These are phyloP conservation scores for Beris morrisii DNA, from an alignment of 2,888 invertebrate species.

Conservation along the genomic window DNA sequence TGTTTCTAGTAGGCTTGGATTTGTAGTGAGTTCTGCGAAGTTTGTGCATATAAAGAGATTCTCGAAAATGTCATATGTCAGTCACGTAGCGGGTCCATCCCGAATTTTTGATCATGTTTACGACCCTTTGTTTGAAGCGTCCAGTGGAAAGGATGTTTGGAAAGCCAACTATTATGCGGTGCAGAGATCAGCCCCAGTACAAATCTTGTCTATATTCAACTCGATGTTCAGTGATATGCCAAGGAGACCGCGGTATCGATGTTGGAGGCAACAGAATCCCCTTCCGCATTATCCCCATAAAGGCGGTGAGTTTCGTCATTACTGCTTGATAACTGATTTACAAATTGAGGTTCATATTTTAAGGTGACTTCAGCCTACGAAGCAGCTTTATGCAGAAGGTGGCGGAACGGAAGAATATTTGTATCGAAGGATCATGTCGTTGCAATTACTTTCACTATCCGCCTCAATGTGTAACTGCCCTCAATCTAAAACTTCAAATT, in stretches of 20 bases:
- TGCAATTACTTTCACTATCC: conserved; percentile 44
- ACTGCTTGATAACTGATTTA: too few relatives aligned
- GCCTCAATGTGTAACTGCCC: not conserved
- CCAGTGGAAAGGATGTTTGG: conserved; percentile 39
- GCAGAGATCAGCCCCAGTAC: conserved; percentile 38
- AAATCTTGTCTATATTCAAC: conserved; percentile 40
- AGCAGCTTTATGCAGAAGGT: conserved; percentile 5
- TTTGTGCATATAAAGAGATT: not conserved
- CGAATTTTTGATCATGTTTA: conserved; percentile 42
- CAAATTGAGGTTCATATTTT: not conserved
- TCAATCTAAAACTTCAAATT: conserved; percentile 3
- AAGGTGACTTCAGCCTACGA: not conserved
- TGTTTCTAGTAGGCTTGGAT: conserved; percentile 11
- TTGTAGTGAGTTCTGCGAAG: not conserved
- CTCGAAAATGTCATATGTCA: conserved; percentile 35
- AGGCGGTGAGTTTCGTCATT: conserved; percentile 34
- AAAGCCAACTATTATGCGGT: conserved; percentile 38
- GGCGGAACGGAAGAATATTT: not conserved
- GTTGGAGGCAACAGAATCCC: conserved; percentile 36
- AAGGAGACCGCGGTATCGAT: conserved; percentile 35
- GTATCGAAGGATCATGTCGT: conserved; percentile 45
- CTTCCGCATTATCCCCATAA: conserved; percentile 34
- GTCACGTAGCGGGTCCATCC: conserved; percentile 38
- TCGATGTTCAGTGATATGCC: conserved; percentile 43
- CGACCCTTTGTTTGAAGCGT: conserved; percentile 40